Evolutionary conservation across 1,140 invertebrate genomes (phyloP).

Genomic region (Diorhabda carinulata): DNA sequence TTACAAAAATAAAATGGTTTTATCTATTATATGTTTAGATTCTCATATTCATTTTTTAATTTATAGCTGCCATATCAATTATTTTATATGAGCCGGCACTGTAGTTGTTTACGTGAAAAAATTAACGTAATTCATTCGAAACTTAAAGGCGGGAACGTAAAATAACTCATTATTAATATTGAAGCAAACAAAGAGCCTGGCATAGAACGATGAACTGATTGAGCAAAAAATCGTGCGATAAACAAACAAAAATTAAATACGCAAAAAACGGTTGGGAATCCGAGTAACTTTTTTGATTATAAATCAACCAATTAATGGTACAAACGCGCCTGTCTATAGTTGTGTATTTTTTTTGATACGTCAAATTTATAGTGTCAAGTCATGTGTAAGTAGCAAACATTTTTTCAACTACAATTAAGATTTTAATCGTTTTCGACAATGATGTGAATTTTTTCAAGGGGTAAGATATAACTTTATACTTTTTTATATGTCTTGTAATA

Average conservation of each 20-base stretch:
- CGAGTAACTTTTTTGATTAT: no score
- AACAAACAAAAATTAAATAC: constrained; percentile 2
- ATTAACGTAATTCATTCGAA: no score
- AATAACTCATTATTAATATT: no score
- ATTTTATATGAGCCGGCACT: no score
- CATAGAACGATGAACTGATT: no score
- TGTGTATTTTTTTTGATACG: constrained; percentile 21
- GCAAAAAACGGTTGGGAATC: not conserved
- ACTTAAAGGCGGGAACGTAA: no score
- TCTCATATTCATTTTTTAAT: no score
- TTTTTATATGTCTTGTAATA: not conserved
- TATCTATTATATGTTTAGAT: no score
- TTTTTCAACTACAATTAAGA: constrained; percentile 8
- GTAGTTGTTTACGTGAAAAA: no score
- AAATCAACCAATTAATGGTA: not conserved
- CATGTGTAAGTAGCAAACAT: constrained; percentile 27
- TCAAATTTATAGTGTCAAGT: constrained; percentile 29
- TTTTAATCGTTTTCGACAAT: constrained; percentile 13
- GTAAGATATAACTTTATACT: constrained; percentile 18
- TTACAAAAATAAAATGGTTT: no score
- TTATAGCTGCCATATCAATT: no score
- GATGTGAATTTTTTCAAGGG: constrained; percentile 13
- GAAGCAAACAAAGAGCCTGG: no score
- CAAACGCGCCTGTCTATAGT: constrained; percentile 5
- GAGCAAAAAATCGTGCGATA: not conserved